A percentile compares a stretch with the other conserved stretches of the same genome.
Conservation (phyloP, 2,888 invertebrate species). For the Brenthis ino region DNA sequence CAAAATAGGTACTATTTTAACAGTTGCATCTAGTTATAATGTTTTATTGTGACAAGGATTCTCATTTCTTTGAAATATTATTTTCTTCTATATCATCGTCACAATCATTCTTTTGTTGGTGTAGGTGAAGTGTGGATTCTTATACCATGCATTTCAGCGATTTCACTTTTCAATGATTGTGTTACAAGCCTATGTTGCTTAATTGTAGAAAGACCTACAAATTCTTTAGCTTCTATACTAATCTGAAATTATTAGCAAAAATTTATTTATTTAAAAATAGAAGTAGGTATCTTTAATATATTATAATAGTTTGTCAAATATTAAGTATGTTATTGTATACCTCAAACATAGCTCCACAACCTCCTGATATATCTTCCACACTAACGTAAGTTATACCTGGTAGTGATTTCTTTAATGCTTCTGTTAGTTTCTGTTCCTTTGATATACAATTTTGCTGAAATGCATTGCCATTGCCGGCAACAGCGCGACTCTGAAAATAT, state of each 20-base stretch:
- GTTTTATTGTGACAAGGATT: too few relatives aligned
- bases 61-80: background rate
- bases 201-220: conserved; percentile 85
- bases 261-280: background rate
- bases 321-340: conserved; percentile 51
- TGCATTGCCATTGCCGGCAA: conserved; percentile 51
- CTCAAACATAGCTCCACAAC: conserved; percentile 92
- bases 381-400: conserved; percentile 85
- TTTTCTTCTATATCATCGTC: conserved; percentile 5
- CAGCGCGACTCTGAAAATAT: conserved; percentile 50
- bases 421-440: conserved; percentile 67
- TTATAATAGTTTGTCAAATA: background rate
- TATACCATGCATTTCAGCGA: conserved; percentile 92
- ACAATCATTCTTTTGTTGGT: conserved; percentile 35
- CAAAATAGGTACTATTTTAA: too few relatives aligned
- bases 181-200: conserved; percentile 90
- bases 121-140: conserved; percentile 87
- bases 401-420: conserved; percentile 67
- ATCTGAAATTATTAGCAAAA: conserved; percentile 54
- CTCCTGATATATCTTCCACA: conserved; percentile 89
- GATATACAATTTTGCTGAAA: conserved; percentile 63
- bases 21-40: too few relatives aligned
- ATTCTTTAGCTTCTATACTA: conserved; percentile 86
- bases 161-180: conserved; percentile 87
- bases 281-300: too few relatives aligned